These are phyloP conservation scores for Plagodis pulveraria DNA, from an alignment of 2,888 invertebrate genomes.

Conservation along the genomic window DNA sequence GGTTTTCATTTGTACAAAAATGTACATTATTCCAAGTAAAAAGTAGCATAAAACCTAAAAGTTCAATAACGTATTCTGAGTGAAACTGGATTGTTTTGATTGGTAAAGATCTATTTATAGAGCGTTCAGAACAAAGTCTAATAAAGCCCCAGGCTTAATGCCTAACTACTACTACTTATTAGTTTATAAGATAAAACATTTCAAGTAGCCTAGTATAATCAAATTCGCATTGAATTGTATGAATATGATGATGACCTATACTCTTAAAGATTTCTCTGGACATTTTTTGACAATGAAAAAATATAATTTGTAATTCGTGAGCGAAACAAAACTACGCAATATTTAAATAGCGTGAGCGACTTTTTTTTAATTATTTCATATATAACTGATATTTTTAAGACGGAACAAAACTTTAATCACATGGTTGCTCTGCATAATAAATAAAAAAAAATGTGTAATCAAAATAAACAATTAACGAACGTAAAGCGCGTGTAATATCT, in stretches of 20 bases:
- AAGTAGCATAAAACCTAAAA: slow-evolving; percentile 28
- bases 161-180: neutral
- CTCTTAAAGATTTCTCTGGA: neutral
- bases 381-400: no score
- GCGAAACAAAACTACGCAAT: no score
- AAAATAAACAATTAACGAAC: no score
- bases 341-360: no score
- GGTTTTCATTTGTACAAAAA: slow-evolving; percentile 9
- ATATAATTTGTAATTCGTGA: no score
- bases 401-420: no score
- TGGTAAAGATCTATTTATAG: slow-evolving; percentile 16
- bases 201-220: neutral
- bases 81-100: slow-evolving; percentile 27
- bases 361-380: no score
- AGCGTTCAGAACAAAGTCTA: neutral
- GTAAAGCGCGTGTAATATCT: no score
- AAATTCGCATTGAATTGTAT: neutral
- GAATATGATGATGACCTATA: no score
- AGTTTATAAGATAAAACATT: neutral
- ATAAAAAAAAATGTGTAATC: no score
- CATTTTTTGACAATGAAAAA: neutral
- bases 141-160: no score
- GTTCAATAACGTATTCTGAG: slow-evolving; percentile 23
- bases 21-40: slow-evolving; percentile 20
- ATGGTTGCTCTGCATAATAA: no score